Base-by-base conservation (phyloP, 2,888 invertebrate species). In the Papilio demoleus region DNA sequence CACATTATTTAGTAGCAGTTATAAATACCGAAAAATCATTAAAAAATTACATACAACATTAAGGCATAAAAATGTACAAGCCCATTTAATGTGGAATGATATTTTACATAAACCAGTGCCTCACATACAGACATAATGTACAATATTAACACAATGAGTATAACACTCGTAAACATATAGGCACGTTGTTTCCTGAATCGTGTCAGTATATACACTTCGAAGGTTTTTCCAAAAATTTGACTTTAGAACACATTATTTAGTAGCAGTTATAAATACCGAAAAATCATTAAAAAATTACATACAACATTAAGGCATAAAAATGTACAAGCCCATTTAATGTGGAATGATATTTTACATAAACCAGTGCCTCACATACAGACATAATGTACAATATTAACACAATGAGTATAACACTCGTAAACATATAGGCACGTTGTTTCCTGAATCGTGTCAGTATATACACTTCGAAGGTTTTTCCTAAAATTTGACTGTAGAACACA, bases 391-490 rank as follows among this genome's bases (percentile, higher is more conserved):
- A 65, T 73, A 70, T 69, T 64, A 71, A 71, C 67, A 72, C 56
- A 62, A 61, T 9, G 47, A 42, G 22, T 56, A 61, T 60, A 53
- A 31, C 27, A 53, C 53, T 53, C 50, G 12, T 50, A 12, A 60
- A 42, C n/a, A 60, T 72, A 71, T 72, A 75, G 75, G 73, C 76
- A 75, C 74, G 62, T 74, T 70, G 69, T 70, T 72, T 70, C 68
- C 67, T 66, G 72, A 74, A 74, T 71, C 36, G 70, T 72, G 59
- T 17, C 45, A 45, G 31, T 38, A n/a, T 34, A 47, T 42, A 6
- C 19, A 42, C 11, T 60, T 60, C n/a, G 1, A 19, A 60, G 27
- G 60, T n/a, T n/a, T n/a, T n/a, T n/a, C n/a, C n/a, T n/a, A n/a
- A 36, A 56, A 67, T 56, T 1, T 47, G 56, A 36, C 45, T 34